A percentile compares a stretch with the other conserved stretches of the same genome.
phyloP scores from a whole-genome alignment of 2,888 invertebrate species.

The Aradus depressus region DNA sequence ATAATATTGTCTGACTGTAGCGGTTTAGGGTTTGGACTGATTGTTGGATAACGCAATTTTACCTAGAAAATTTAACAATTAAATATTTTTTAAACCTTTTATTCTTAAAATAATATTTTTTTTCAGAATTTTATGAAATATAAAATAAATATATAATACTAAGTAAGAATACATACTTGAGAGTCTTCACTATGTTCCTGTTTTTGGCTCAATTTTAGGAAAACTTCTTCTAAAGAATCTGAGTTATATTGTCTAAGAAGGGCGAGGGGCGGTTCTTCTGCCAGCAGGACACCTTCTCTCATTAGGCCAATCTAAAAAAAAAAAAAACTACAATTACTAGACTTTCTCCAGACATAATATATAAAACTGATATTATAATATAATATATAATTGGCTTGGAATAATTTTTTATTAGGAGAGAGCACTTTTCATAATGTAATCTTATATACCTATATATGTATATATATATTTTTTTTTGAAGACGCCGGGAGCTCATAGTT shows the following conservation, averaged over 20 bases:
- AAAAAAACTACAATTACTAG: too few species aligned
- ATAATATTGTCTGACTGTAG: conserved; percentile 15
- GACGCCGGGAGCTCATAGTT: too few species aligned
- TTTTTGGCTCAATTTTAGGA: conserved; percentile 40
- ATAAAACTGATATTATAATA: too few species aligned
- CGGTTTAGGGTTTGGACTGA: conserved; percentile 18
- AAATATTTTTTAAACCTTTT: too few species aligned
- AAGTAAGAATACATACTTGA: conserved; percentile 3
- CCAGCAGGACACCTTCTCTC: conserved; percentile 41
- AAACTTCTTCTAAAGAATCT: conserved; percentile 40
- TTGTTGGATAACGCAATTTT: conserved; percentile 17
- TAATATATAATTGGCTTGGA: too few species aligned
- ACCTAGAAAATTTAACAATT: neutral
- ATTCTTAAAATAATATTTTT: too few species aligned
- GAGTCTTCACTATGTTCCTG: conserved; percentile 36
- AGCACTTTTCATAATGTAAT: too few species aligned
- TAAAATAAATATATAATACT: neutral
- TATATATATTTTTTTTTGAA: too few species aligned
- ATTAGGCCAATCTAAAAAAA: conserved; percentile 41
- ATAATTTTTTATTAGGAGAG: too few species aligned
- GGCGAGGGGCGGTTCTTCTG: conserved; percentile 39
- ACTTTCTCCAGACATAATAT: too few species aligned
- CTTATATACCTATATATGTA: too few species aligned
- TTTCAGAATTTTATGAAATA: too few species aligned
- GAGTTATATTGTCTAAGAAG: conserved; percentile 35